phyloP scores from a whole-genome alignment of 2,113 vertebrate species.

The Grantiella picta region DNA sequence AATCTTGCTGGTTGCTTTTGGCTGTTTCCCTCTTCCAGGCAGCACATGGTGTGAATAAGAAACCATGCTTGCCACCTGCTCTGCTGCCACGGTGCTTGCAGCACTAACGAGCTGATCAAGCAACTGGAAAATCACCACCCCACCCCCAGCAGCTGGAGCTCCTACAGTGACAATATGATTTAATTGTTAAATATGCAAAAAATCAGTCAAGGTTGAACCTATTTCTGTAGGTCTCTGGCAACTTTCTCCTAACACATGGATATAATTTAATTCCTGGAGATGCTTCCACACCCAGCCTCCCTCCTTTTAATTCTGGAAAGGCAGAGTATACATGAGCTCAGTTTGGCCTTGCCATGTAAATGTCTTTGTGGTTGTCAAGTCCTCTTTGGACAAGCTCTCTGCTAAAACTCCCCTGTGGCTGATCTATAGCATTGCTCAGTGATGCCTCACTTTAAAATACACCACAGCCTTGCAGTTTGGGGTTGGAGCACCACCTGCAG shows the following conservation, averaged over 20 bases:
- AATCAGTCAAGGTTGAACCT: not conserved
- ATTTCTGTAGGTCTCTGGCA: slow-evolving; percentile 1
- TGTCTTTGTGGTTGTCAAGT: not conserved
- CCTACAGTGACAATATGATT: not conserved
- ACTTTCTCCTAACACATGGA: slow-evolving; percentile 8
- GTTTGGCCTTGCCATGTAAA: not conserved
- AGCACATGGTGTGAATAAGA: not conserved
- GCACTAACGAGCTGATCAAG: not conserved
- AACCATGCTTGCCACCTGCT: not conserved
- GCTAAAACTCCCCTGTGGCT: not conserved
- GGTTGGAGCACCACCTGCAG: slow-evolving; percentile 40
- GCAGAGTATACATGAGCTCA: slow-evolving; percentile 2
- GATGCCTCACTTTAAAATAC: slow-evolving; percentile 26
- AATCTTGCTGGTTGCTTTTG: not conserved
- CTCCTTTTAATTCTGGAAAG: slow-evolving; percentile 11
- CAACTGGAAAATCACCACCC: not conserved
- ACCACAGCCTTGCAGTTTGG: not conserved
- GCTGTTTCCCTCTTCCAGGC: not conserved
- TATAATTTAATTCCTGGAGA: slow-evolving; percentile 21
- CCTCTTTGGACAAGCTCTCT: not conserved
- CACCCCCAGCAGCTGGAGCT: not conserved
- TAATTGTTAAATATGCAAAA: not conserved
- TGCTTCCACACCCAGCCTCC: not conserved
- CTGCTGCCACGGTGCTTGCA: not conserved
- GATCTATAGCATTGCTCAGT: slow-evolving; percentile 5